phyloP scores from a whole-genome alignment of 2,113 vertebrate genomes.

The Ornithorhynchus anatinus region DNA sequence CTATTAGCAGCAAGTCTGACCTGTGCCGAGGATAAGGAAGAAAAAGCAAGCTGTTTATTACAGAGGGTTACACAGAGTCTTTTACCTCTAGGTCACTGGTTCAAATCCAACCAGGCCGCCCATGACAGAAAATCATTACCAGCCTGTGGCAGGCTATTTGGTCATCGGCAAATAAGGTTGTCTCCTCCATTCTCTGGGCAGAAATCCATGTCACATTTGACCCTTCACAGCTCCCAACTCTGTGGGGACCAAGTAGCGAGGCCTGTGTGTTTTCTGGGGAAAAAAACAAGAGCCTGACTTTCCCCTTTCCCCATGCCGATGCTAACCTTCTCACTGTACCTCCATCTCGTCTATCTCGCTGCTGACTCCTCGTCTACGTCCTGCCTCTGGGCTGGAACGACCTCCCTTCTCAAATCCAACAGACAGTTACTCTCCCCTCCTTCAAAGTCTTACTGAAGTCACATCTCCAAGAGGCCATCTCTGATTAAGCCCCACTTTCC shows the following conservation, averaged over 20 bases:
- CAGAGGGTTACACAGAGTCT: background rate
- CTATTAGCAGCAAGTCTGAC: background rate
- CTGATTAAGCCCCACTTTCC: too few species aligned
- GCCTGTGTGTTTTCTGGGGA: too few species aligned
- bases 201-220: slow-evolving; percentile 25
- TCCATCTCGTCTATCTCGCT: too few species aligned
- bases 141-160: background rate
- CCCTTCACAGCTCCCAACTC: background rate
- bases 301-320: too few species aligned
- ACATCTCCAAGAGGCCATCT: too few species aligned
- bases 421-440: too few species aligned
- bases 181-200: slow-evolving; percentile 12
- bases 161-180: slow-evolving; percentile 31
- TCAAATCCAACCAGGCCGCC: slow-evolving; percentile 34
- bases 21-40: background rate
- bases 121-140: slow-evolving; percentile 58
- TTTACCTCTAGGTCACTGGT: slow-evolving; percentile 43
- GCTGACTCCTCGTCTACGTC: too few species aligned
- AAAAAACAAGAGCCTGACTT: too few species aligned
- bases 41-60: background rate
- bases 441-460: too few species aligned
- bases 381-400: too few species aligned
- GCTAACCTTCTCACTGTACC: too few species aligned
- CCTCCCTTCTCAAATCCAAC: too few species aligned
- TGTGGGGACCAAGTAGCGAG: background rate